Conservation (phyloP, 2,113 vertebrate genomes). For the cattle (Bos taurus) region ARS-UCD2.0 NC_037335.1:75761501-75762000, state of each 20-base stretch:
- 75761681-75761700: not conserved
- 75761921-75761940: not conserved
- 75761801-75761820: not conserved
- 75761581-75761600: not conserved
- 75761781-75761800: not conserved
- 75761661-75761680: constrained; percentile 1
- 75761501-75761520: not conserved
- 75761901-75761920: not conserved
- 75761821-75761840: not conserved
- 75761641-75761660: not conserved
- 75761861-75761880: not conserved
- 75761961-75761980: not conserved
- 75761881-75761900: not conserved
- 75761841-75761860: not conserved
- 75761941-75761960: not conserved
- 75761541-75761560: constrained; percentile 12
- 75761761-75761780: not conserved
- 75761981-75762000: not conserved
- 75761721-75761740: not conserved
- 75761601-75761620: not conserved
- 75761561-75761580: not conserved
- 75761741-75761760: not conserved
- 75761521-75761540: not conserved
- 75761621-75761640: not conserved
- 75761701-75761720: not conserved